Percentiles rank a stretch among this genome's conserved stretches.
Evolutionary conservation across 1,140 invertebrate species (phyloP).

Genomic region (Proctacanthus coquilletti): DNA sequence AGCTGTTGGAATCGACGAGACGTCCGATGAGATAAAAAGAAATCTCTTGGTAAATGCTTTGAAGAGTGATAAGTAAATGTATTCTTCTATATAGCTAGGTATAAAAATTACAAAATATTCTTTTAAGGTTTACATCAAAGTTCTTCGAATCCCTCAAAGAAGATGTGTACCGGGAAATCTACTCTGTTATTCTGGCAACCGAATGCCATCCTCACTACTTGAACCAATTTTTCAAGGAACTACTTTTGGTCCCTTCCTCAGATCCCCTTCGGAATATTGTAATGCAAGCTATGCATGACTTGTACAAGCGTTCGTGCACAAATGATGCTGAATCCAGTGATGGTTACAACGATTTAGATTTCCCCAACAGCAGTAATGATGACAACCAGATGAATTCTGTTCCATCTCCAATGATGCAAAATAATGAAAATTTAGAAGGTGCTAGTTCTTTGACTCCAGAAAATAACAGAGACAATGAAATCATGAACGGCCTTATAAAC

Average conservation of each 20-base stretch:
- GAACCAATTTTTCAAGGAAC: slow-evolving; percentile 46
- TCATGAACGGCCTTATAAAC: background rate
- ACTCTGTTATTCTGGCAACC: slow-evolving; percentile 51
- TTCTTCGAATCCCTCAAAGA: slow-evolving; percentile 46
- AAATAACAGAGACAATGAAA: background rate
- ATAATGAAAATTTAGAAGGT: slow-evolving; percentile 2
- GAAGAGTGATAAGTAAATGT: slow-evolving; percentile 19
- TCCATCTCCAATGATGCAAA: background rate
- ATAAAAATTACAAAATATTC: slow-evolving; percentile 1
- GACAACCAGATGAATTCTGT: slow-evolving; percentile 5
- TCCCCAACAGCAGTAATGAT: slow-evolving; percentile 5
- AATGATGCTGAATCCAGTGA: background rate
- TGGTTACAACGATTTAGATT: slow-evolving; percentile 2
- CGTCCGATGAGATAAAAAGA: slow-evolving; percentile 25
- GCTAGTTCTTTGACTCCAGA: slow-evolving; percentile 4
- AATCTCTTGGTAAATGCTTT: slow-evolving; percentile 26
- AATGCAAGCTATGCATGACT: slow-evolving; percentile 40
- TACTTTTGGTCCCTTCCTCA: slow-evolving; percentile 42
- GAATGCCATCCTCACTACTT: slow-evolving; percentile 49
- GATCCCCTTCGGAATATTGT: slow-evolving; percentile 45
- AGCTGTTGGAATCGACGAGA: slow-evolving; percentile 11
- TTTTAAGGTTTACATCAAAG: slow-evolving; percentile 36
- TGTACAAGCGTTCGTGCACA: slow-evolving; percentile 12
- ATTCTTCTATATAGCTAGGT: background rate
- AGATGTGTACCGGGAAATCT: slow-evolving; percentile 52